Conservation (phyloP, 2,888 invertebrate species). For the Nemotelus nigrinus region DNA sequence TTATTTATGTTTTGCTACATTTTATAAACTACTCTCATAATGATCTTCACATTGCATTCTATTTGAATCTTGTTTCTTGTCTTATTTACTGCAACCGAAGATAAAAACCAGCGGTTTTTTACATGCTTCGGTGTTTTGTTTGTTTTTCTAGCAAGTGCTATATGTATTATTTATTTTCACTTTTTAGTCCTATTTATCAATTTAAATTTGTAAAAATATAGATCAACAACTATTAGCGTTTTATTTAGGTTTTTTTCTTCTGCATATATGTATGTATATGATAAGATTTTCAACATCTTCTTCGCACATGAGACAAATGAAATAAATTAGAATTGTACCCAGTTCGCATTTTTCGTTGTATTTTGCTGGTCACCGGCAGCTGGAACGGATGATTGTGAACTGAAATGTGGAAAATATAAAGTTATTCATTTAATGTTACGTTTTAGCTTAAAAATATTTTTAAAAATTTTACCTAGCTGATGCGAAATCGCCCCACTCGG, state of each 20-base stretch:
- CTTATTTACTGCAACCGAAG: neutral
- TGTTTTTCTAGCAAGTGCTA: neutral
- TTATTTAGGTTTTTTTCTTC: slow-evolving; percentile 2
- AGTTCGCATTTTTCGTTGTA: slow-evolving; percentile 62
- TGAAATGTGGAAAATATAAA: neutral
- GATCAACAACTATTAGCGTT: slow-evolving; percentile 31
- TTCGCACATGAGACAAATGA: neutral
- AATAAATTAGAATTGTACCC: slow-evolving; percentile 64
- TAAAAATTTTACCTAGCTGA: slow-evolving; percentile 69
- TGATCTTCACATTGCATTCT: slow-evolving; percentile 9
- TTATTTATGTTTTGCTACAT: slow-evolving; percentile 9
- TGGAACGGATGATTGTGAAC: slow-evolving; percentile 53
- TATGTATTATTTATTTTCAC: neutral
- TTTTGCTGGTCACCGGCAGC: slow-evolving; percentile 55
- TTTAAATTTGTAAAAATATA: slow-evolving; percentile 44
- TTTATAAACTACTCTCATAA: slow-evolving; percentile 19
- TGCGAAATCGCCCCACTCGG: slow-evolving; percentile 84
- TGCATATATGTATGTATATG: neutral
- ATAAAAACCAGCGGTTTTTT: slow-evolving; percentile 9
- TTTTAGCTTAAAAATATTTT: too few species aligned
- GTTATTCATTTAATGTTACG: too few species aligned
- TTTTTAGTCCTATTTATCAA: slow-evolving; percentile 26
- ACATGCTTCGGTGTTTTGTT: neutral
- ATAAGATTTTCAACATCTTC: slow-evolving; percentile 1
- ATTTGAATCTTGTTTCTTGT: neutral